These are phyloP conservation scores for Scalopus aquaticus DNA, from an alignment of 2,113 vertebrate species.

Conservation along the genomic window DNA sequence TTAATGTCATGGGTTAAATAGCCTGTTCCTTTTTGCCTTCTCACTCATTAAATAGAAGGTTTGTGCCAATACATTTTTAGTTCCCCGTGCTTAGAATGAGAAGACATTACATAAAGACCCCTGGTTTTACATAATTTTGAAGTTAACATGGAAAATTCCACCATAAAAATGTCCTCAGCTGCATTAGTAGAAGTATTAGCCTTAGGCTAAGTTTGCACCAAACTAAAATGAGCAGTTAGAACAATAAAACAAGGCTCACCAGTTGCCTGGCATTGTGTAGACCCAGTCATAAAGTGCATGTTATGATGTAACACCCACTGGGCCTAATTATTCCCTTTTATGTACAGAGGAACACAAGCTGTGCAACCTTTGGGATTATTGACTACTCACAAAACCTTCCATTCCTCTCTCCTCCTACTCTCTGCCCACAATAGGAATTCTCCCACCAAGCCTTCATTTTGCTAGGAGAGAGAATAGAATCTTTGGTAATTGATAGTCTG, in stretches of 20 bases:
- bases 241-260: slow-evolving; percentile 47
- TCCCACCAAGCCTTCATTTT: slow-evolving; percentile 49
- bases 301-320: slow-evolving; percentile 75
- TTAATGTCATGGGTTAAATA: background rate
- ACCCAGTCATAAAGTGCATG: slow-evolving; percentile 69
- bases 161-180: slow-evolving; percentile 56
- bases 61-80: background rate
- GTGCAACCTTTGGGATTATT: slow-evolving; percentile 56
- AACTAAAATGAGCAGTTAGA: slow-evolving; percentile 71
- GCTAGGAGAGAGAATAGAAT: slow-evolving; percentile 41
- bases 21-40: background rate
- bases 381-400: slow-evolving; percentile 51
- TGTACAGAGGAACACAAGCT: slow-evolving; percentile 59
- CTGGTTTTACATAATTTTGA: slow-evolving; percentile 39
- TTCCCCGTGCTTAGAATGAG: background rate
- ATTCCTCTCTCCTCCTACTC: slow-evolving; percentile 57
- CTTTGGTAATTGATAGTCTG: slow-evolving; percentile 69
- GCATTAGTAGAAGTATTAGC: slow-evolving; percentile 19
- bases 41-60: background rate
- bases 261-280: slow-evolving; percentile 46
- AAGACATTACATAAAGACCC: background rate
- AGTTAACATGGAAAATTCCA: slow-evolving; percentile 64
- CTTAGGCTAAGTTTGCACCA: background rate
- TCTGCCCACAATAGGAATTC: slow-evolving; percentile 54
- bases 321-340: slow-evolving; percentile 68